Conservation (phyloP, 2,797 vertebrate species). For the Perdix hodgsoniae region DNA sequence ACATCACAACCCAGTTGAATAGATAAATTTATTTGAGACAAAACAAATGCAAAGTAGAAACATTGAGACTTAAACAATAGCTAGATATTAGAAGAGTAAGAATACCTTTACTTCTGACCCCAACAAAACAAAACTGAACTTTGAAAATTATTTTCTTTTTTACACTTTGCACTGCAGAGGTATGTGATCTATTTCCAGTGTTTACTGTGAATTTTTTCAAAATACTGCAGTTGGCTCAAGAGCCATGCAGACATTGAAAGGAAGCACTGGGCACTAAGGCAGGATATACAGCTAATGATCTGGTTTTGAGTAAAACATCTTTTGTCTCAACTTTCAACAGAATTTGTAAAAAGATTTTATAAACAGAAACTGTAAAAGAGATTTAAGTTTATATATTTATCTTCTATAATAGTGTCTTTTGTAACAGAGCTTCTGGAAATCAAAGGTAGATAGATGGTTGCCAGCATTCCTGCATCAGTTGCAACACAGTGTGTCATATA, state of each 20-base stretch:
- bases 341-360: no score
- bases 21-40: background rate
- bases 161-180: background rate
- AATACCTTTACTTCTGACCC: background rate
- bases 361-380: background rate
- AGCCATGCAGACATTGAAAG: background rate
- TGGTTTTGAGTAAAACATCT: background rate
- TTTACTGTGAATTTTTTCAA: background rate
- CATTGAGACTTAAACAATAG: background rate
- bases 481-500: background rate
- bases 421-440: conserved; percentile 22
- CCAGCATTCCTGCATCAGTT: background rate
- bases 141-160: background rate
- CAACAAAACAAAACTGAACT: background rate
- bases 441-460: conserved; percentile 12
- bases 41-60: background rate
- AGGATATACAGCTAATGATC: background rate
- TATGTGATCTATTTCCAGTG: background rate
- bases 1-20: background rate
- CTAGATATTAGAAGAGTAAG: background rate
- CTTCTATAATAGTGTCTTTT: background rate
- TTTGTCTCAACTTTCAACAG: background rate
- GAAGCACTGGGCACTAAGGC: rapidly evolving
- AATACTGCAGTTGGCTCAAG: background rate
- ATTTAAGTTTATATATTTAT: conserved; percentile 18